Conservation (phyloP, 2,113 vertebrate species). For the Alosa alosa region DNA sequence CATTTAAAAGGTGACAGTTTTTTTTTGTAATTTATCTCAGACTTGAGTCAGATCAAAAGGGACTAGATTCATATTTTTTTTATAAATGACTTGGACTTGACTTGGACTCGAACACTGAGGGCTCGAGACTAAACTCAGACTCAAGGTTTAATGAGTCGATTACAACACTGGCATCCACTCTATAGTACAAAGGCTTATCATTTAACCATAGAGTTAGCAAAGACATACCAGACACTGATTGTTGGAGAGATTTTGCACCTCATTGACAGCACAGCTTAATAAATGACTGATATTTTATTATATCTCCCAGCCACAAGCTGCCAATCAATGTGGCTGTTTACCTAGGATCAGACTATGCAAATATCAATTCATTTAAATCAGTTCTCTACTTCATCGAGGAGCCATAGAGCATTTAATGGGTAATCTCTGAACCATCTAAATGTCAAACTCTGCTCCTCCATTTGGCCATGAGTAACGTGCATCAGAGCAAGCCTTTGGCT, state of each 20-base stretch:
- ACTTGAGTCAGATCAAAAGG: too few species aligned
- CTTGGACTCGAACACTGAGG: too few species aligned
- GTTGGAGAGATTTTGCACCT: neutral
- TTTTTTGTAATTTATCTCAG: too few species aligned
- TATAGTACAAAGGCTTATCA: neutral
- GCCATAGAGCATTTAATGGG: neutral
- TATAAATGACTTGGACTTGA: too few species aligned
- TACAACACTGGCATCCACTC: neutral
- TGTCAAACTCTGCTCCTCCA: neutral
- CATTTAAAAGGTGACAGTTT: too few species aligned
- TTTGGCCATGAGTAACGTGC: constrained; percentile 15
- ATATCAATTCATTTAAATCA: constrained; percentile 1
- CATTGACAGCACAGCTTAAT: neutral
- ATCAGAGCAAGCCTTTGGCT: constrained; percentile 8
- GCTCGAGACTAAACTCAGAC: too few species aligned
- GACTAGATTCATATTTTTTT: too few species aligned
- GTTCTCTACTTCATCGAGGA: neutral
- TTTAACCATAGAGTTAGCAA: neutral
- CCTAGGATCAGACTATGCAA: neutral
- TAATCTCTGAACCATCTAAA: constrained; percentile 19
- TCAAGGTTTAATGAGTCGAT: too few species aligned
- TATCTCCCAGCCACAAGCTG: neutral
- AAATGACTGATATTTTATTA: neutral
- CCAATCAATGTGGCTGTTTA: neutral
- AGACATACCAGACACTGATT: neutral